Conservation (phyloP, 2,797 vertebrate species). For the Valencia hispanica region DNA sequence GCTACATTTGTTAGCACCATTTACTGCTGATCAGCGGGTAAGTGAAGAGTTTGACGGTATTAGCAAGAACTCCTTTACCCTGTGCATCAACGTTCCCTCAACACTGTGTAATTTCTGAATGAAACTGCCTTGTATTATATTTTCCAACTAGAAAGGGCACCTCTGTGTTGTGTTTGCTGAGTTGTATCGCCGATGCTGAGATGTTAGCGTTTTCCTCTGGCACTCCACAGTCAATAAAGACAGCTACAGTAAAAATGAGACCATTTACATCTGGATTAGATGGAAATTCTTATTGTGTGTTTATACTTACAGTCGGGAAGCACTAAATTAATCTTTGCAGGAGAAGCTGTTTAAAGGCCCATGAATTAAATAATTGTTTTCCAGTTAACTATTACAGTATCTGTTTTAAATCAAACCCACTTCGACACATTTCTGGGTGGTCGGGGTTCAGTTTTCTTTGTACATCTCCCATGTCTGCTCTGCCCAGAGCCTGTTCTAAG, state of each 20-base stretch:
- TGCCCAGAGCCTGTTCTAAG: constrained; percentile 36
- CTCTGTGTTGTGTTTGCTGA: neutral
- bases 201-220: neutral
- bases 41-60: neutral
- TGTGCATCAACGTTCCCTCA: neutral
- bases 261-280: constrained; percentile 48
- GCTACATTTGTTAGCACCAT: constrained; percentile 5
- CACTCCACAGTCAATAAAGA: neutral
- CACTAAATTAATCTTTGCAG: constrained; percentile 39
- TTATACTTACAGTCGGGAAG: constrained; percentile 40
- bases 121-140: neutral
- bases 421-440: constrained; percentile 57
- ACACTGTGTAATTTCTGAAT: neutral
- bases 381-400: constrained; percentile 41
- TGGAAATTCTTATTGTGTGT: constrained; percentile 13
- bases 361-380: constrained; percentile 40
- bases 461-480: constrained; percentile 32
- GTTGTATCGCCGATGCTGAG: neutral
- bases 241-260: constrained; percentile 11
- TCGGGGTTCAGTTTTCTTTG: constrained; percentile 42
- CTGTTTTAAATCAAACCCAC: constrained; percentile 58
- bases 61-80: neutral
- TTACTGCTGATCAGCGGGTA: neutral
- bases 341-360: constrained; percentile 31
- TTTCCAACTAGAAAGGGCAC: neutral